A percentile compares a stretch with the other conserved stretches of the same genome.
Conservation (phyloP, 2,113 vertebrate genomes). For the Neolamprologus longior region DNA sequence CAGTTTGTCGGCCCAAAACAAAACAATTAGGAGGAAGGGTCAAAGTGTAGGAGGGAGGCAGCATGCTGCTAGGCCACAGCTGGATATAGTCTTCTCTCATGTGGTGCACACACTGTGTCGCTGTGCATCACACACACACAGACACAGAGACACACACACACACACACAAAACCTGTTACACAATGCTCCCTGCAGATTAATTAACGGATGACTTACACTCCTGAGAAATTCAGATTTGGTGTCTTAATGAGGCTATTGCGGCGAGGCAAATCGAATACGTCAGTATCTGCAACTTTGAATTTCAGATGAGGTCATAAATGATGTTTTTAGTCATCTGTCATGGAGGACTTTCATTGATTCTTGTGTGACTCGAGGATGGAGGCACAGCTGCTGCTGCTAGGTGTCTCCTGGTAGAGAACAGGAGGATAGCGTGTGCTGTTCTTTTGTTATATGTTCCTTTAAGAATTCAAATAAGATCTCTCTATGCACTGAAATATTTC, state of each 20-base stretch:
- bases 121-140: neutral
- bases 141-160: neutral
- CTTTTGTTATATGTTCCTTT: neutral
- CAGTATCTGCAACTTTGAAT: constrained; percentile 74
- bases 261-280: constrained; percentile 48
- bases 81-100: neutral
- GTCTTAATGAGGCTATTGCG: constrained; percentile 42
- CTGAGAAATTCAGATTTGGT: neutral
- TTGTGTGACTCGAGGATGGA: neutral
- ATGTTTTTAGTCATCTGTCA: neutral
- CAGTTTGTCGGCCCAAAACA: neutral
- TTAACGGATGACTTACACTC: neutral
- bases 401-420: neutral
- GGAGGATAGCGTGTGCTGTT: neutral
- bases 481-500: neutral
- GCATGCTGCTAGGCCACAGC: constrained; percentile 25
- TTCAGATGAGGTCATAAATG: neutral
- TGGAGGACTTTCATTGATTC: neutral
- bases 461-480: neutral
- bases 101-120: neutral
- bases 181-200: constrained; percentile 12
- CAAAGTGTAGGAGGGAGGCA: constrained; percentile 44
- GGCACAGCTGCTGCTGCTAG: neutral
- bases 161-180: constrained; percentile 22
- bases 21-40: neutral